Evolutionary conservation across 2,113 vertebrate genomes (phyloP).

Genomic region (Xenotilapia caudafasciata): DNA sequence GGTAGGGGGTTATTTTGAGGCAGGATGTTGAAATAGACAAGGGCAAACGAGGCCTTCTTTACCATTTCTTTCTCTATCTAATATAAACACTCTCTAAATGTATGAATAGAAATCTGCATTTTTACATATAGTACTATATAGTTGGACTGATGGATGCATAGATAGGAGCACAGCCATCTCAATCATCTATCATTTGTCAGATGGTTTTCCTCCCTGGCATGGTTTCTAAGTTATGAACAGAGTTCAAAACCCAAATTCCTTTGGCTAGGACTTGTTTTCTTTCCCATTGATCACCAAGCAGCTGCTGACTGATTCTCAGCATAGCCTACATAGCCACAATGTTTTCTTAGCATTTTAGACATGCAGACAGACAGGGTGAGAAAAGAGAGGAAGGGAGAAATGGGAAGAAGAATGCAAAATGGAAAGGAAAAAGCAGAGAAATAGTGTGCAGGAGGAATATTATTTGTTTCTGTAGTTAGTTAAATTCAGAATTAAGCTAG

Average conservation of each 20-base stretch:
- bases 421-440: not conserved
- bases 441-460: not conserved
- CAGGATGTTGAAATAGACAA: slow-evolving; percentile 44
- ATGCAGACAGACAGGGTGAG: slow-evolving; percentile 50
- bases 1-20: not conserved
- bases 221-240: slow-evolving; percentile 31
- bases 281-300: slow-evolving; percentile 68
- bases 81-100: not conserved
- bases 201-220: slow-evolving; percentile 33
- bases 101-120: not conserved
- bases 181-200: slow-evolving; percentile 22
- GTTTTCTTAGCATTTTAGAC: slow-evolving; percentile 67
- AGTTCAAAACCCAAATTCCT: slow-evolving; percentile 62
- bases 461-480: not conserved
- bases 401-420: slow-evolving; percentile 4
- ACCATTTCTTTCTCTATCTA: not conserved
- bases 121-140: not conserved
- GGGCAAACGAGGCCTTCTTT: slow-evolving; percentile 1
- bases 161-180: not conserved
- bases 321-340: slow-evolving; percentile 58
- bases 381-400: slow-evolving; percentile 29
- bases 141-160: not conserved
- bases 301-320: slow-evolving; percentile 65
- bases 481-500: not conserved
- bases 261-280: slow-evolving; percentile 66